Conservation (phyloP, 2,797 vertebrate genomes). For the Cyprinella venusta region DNA sequence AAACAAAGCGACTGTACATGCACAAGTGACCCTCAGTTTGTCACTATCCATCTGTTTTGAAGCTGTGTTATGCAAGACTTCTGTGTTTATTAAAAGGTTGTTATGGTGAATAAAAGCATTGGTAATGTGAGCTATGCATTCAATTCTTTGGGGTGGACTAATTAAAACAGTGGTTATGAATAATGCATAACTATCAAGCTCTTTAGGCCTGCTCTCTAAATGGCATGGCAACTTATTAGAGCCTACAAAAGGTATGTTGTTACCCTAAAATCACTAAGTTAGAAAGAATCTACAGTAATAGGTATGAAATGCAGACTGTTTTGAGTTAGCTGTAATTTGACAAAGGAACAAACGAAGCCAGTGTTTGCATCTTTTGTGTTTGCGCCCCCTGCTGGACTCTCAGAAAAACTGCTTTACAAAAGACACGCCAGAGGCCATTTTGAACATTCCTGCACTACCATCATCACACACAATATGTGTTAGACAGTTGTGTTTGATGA, state of each 20-base stretch:
- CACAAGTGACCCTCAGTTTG: neutral
- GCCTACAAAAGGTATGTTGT: neutral
- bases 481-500: slow-evolving; percentile 45
- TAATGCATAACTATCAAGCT: slow-evolving; percentile 21
- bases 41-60: slow-evolving; percentile 25
- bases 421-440: slow-evolving; percentile 79
- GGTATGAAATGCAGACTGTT: neutral
- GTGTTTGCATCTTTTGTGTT: slow-evolving; percentile 43
- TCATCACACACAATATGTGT: slow-evolving; percentile 16
- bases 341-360: neutral
- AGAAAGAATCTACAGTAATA: neutral
- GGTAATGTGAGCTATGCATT: slow-evolving; percentile 19
- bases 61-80: slow-evolving; percentile 1
- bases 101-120: slow-evolving; percentile 26
- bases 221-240: neutral
- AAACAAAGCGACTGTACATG: neutral
- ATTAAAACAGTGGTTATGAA: slow-evolving; percentile 44
- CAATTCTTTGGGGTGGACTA: slow-evolving; percentile 12
- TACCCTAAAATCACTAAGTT: neutral
- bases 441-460: slow-evolving; percentile 60
- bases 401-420: slow-evolving; percentile 42
- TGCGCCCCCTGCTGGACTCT: slow-evolving; percentile 68
- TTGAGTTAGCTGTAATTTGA: neutral
- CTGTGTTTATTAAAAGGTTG: slow-evolving; percentile 32
- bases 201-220: neutral